These are phyloP conservation scores for Apus apus DNA, from an alignment of 2,113 vertebrate genomes.

Conservation along the genomic window DNA sequence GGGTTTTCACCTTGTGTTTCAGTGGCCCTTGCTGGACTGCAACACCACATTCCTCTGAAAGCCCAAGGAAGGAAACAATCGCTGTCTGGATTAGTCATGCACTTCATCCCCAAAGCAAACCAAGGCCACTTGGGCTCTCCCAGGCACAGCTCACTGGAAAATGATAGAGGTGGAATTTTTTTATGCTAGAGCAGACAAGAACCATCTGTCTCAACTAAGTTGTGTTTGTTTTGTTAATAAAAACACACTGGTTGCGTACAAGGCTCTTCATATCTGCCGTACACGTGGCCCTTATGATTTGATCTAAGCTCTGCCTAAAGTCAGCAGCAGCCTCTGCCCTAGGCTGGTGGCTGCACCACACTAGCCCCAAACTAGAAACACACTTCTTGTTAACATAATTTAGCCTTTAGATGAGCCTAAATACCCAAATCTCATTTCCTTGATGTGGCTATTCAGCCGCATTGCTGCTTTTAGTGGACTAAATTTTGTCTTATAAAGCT, in stretches of 20 bases:
- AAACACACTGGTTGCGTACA: neutral
- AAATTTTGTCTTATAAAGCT: neutral
- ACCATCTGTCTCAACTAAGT: neutral
- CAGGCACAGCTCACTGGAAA: neutral
- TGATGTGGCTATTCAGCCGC: neutral
- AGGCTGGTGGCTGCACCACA: neutral
- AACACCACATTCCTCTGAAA: neutral
- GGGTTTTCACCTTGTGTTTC: conserved; percentile 30
- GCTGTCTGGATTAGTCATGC: neutral
- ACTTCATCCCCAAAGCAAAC: neutral
- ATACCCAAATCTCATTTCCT: neutral
- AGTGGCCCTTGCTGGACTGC: neutral
- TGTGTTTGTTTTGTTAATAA: neutral
- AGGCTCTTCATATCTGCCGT: neutral
- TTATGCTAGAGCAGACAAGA: neutral
- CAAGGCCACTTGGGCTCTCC: neutral
- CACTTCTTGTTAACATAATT: neutral
- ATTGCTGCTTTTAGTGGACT: neutral
- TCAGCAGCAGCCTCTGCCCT: neutral
- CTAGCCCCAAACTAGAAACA: neutral
- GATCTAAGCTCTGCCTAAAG: neutral
- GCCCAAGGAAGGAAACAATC: conserved; percentile 1
- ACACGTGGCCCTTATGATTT: neutral
- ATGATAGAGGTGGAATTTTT: neutral
- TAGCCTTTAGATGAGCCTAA: neutral